These are phyloP conservation scores for Patiria pectinifera DNA, from an alignment of 53 echinoderm and acorn worm species.

Conservation along the genomic window DNA sequence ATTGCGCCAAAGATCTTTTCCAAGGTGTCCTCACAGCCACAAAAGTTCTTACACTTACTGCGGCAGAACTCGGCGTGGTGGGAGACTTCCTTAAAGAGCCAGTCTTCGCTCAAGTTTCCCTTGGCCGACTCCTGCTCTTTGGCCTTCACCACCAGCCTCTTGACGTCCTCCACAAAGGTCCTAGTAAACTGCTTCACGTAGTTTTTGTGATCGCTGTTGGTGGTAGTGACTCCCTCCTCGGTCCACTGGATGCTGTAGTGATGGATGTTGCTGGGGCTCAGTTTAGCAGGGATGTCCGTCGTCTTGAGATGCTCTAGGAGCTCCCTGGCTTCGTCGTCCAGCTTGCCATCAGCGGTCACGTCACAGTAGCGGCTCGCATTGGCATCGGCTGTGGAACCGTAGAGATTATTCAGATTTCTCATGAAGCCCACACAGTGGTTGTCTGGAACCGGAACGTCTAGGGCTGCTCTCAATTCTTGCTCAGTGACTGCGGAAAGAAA, in stretches of 20 bases:
- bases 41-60: conserved; percentile 80
- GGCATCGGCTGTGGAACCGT: conserved; percentile 58
- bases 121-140: conserved; percentile 18
- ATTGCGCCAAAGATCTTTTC: conserved; percentile 66
- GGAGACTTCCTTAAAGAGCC: conserved; percentile 75
- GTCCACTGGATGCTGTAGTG: conserved; percentile 68
- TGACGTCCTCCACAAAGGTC: conserved; percentile 68
- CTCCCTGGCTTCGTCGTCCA: conserved; percentile 55
- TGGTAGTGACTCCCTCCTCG: conserved; percentile 48
- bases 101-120: conserved; percentile 64
- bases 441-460: conserved; percentile 62
- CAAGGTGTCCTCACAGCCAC: conserved; percentile 86
- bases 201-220: conserved; percentile 47
- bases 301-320: conserved; percentile 66
- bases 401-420: conserved; percentile 74
- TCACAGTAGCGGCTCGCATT: conserved; percentile 72
- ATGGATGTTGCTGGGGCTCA: conserved; percentile 66
- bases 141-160: conserved; percentile 61
- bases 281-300: conserved; percentile 51
- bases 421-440: conserved; percentile 85
- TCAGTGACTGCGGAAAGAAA: conserved; percentile 77
- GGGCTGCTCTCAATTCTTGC: conserved; percentile 85
- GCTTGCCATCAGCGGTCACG: conserved; percentile 15
- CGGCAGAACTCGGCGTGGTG: conserved; percentile 91
- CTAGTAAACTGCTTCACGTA: conserved; percentile 66